phyloP scores from a whole-genome alignment of 1,140 invertebrate genomes.

The Aphis craccivora region DNA sequence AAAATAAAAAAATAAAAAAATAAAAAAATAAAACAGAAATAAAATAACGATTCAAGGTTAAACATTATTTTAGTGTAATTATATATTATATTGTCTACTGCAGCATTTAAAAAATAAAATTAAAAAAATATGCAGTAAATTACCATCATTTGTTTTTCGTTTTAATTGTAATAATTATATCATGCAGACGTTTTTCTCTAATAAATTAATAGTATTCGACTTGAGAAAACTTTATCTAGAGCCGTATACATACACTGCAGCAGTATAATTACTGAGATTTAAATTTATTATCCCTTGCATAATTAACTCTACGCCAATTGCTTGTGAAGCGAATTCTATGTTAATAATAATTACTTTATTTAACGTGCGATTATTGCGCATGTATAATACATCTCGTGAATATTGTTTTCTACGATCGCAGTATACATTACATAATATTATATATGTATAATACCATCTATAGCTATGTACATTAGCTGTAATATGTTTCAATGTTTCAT shows the following conservation, averaged over 20 bases:
- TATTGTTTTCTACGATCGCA: not conserved
- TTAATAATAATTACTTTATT: constrained; percentile 21
- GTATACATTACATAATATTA: not conserved
- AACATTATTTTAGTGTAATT: constrained; percentile 12
- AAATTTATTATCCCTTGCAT: not conserved
- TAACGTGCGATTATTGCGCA: not conserved
- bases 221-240: not conserved
- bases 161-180: constrained; percentile 18
- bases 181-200: not conserved
- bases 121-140: not conserved
- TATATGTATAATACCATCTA: not conserved
- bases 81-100: not conserved
- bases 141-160: not conserved
- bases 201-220: constrained; percentile 13
- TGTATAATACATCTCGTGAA: not conserved
- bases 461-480: not conserved
- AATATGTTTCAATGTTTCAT: not conserved
- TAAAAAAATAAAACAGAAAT: not conserved
- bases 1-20: not conserved
- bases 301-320: not conserved
- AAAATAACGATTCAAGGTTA: not conserved
- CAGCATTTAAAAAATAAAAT: not conserved
- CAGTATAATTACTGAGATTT: not conserved
- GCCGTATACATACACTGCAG: not conserved
- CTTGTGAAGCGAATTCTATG: not conserved